phyloP scores from a whole-genome alignment of 2,888 invertebrate genomes.

The Epinotia brunnichana region DNA sequence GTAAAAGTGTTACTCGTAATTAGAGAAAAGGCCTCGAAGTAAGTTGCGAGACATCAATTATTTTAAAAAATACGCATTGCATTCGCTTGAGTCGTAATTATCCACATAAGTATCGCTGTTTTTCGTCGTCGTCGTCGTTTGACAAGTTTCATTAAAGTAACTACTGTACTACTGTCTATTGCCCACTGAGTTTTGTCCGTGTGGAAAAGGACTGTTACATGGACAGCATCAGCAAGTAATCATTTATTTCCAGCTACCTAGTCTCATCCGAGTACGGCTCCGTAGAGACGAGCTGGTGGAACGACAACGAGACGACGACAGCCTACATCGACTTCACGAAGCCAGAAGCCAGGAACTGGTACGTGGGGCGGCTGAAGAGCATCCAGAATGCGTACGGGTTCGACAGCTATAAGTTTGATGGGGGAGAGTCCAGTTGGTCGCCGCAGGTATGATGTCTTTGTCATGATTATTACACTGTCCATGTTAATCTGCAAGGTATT shows the following conservation, averaged over 20 bases:
- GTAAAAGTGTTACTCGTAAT: no score
- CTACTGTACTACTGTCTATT: no score
- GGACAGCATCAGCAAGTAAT: background rate
- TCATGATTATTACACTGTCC: no score
- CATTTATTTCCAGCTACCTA: slow-evolving; percentile 65
- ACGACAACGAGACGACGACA: slow-evolving; percentile 76
- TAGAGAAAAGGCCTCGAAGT: no score
- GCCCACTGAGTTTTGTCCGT: no score
- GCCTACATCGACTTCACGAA: slow-evolving; percentile 89
- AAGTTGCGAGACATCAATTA: no score
- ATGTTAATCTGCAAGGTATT: no score
- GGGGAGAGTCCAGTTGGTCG: slow-evolving; percentile 88
- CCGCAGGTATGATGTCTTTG: slow-evolving; percentile 73
- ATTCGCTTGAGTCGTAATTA: no score
- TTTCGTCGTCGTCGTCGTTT: no score
- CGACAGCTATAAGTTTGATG: slow-evolving; percentile 92
- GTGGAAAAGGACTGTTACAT: background rate
- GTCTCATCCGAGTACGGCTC: slow-evolving; percentile 77
- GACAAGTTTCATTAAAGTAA: no score
- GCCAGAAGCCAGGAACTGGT: slow-evolving; percentile 85
- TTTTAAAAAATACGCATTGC: no score
- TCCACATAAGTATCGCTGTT: no score
- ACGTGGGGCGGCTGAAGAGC: slow-evolving; percentile 71
- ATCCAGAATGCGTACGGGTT: slow-evolving; percentile 85
- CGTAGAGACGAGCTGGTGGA: slow-evolving; percentile 82